A percentile compares a stretch with the other conserved stretches of the same genome.
Evolutionary conservation across 2,888 invertebrate species (phyloP).

Genomic region (Drosophila neonasuta): DNA sequence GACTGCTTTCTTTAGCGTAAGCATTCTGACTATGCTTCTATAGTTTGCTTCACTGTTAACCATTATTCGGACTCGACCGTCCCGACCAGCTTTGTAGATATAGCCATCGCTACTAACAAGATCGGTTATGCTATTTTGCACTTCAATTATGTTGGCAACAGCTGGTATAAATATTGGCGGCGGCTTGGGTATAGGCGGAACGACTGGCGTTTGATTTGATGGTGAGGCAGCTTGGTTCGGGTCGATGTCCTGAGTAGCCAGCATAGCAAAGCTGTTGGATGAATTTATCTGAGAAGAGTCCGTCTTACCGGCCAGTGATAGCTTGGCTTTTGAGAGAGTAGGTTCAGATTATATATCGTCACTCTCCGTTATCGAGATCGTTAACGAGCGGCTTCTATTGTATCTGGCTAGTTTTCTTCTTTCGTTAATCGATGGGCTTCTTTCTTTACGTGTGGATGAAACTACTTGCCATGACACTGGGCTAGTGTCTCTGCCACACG

Average conservation of each 20-base stretch:
- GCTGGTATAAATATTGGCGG: background rate
- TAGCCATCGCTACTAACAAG: background rate
- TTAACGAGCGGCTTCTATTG: background rate
- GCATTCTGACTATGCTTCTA: slow-evolving; percentile 7
- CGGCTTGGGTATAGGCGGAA: background rate
- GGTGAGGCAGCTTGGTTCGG: background rate
- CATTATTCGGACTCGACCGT: slow-evolving; percentile 6
- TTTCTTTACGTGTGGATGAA: slow-evolving; percentile 1
- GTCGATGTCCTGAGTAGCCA: background rate
- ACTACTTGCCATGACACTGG: slow-evolving; percentile 1
- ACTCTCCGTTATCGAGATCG: slow-evolving; percentile 1
- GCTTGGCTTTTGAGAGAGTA: background rate
- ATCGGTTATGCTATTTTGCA: too few species aligned
- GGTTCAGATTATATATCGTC: background rate
- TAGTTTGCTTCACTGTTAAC: background rate
- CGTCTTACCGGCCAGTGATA: background rate
- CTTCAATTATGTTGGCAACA: background rate
- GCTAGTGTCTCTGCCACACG: background rate
- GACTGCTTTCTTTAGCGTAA: background rate
- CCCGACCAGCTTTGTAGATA: slow-evolving; percentile 14
- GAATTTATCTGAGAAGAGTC: background rate
- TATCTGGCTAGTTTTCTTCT: background rate
- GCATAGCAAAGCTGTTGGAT: background rate
- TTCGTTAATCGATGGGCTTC: background rate
- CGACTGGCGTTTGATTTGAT: too few species aligned